Base-by-base conservation (phyloP, 2,797 vertebrate species). In the Urophycis tenuis region DNA sequence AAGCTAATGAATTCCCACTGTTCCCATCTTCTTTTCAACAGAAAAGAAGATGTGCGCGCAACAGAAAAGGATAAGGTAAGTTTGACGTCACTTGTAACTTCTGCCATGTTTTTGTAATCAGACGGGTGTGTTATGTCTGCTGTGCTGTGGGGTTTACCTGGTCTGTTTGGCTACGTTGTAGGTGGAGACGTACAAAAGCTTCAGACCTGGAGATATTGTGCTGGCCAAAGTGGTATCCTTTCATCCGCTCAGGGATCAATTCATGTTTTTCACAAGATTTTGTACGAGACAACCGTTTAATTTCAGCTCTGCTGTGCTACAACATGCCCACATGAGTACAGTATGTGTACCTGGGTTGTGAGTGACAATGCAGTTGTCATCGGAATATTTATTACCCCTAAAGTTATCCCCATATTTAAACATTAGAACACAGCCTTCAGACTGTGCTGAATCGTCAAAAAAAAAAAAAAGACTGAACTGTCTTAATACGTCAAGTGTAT, bases 141-240 rank as follows among this genome's bases (percentile, higher is more conserved):
- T 39, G n/a, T 34, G 22, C 60, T 29, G 17, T n/a, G 22, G 22
- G 36, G 4, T n/a, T 36, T n/a, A 32, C 36, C 34, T 34, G 10
- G 22, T 32, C 10, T 9, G 25, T 5, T 71, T 80, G 75, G 1
- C 10, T 10, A 67, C 67, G 3, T n/a, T 87, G 87, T 71, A 99
- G 98, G 96, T 99, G 84, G 98, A 99, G 83, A 96, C 95, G 15
- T 98, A 99, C 86, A 99, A 99, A 93, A 96, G 96, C 88, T 98
- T 99, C 90, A 93, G 95, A 35, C 97, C 97, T 1, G 96, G 98
- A 30, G 98, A 99, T 85, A 99, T 99, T 5, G 95, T 99, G 75
- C 89, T 99, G 85, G 96, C 97, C 12, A 99, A 98, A 95, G 97
- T 99, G 0, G 95, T 99, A 99, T 99, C 97, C 96, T 96, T 67